Conservation (phyloP, 2,888 invertebrate genomes). For the Conomelus anceps region DNA sequence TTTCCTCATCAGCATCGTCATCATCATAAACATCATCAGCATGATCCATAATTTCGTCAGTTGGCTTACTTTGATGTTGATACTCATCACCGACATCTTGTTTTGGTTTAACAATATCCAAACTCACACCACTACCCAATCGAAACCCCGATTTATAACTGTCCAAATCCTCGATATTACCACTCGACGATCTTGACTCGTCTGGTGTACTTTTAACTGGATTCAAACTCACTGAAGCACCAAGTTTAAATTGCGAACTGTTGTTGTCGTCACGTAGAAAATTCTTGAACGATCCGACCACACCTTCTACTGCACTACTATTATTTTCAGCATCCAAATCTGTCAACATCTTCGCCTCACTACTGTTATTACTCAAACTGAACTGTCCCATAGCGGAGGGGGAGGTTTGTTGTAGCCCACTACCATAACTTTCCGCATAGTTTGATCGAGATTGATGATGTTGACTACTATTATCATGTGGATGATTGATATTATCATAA, state of each 20-base stretch:
- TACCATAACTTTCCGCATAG: neutral
- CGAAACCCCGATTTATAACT: neutral
- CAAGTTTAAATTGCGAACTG: neutral
- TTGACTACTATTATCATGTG: too few relatives aligned
- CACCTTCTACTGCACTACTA: too few relatives aligned
- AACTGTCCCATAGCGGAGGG: neutral
- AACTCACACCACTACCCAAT: neutral
- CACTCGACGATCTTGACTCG: neutral
- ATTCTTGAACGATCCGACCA: neutral
- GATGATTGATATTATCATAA: too few relatives aligned
- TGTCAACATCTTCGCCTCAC: neutral
- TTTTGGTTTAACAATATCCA: neutral
- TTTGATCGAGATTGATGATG: neutral
- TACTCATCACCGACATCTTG: neutral
- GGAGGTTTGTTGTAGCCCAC: neutral
- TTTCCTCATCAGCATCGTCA: conserved; percentile 7
- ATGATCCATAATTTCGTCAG: neutral
- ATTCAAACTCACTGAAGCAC: neutral
- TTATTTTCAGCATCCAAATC: neutral
- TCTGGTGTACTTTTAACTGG: conserved; percentile 2
- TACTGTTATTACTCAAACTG: neutral
- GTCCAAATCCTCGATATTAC: neutral
- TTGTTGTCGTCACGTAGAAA: neutral
- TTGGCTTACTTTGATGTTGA: neutral
- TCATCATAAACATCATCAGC: neutral